Conservation (phyloP, 2,797 vertebrate species). For the Ceryle rudis region DNA sequence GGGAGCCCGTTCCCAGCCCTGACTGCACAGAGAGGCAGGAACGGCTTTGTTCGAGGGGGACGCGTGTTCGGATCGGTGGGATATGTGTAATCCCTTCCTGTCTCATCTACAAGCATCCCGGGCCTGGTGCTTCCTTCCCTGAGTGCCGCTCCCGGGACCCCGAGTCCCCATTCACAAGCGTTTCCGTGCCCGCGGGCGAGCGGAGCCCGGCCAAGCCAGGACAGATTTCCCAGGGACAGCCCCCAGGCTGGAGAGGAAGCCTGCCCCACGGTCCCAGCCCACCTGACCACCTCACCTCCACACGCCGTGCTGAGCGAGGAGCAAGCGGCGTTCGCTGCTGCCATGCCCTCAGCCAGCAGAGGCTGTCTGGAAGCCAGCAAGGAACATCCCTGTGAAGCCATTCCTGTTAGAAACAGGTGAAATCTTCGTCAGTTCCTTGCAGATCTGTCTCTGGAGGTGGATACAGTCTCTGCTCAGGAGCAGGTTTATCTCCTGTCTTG, state of each 20-base stretch:
- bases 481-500: background rate
- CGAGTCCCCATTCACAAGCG: background rate
- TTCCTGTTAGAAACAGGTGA: background rate
- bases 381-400: background rate
- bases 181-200: background rate
- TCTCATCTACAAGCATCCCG: background rate
- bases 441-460: background rate
- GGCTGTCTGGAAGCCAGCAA: accelerated
- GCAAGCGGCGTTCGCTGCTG: background rate
- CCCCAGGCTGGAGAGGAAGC: accelerated
- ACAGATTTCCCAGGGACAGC: background rate
- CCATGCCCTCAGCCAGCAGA: accelerated
- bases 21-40: background rate
- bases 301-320: accelerated
- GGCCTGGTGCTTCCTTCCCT: constrained; percentile 36
- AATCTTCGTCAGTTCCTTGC: background rate
- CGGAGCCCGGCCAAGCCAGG: accelerated
- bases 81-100: constrained; percentile 66
- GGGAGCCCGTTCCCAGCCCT: background rate
- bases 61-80: background rate
- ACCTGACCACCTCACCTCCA: background rate
- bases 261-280: background rate
- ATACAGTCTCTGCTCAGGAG: background rate
- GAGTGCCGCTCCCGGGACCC: background rate
- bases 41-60: background rate